A percentile compares a stretch with the other conserved stretches of the same genome.
phyloP scores from a whole-genome alignment of 2,113 vertebrate species.

The Dasyornis broadbenti region DNA sequence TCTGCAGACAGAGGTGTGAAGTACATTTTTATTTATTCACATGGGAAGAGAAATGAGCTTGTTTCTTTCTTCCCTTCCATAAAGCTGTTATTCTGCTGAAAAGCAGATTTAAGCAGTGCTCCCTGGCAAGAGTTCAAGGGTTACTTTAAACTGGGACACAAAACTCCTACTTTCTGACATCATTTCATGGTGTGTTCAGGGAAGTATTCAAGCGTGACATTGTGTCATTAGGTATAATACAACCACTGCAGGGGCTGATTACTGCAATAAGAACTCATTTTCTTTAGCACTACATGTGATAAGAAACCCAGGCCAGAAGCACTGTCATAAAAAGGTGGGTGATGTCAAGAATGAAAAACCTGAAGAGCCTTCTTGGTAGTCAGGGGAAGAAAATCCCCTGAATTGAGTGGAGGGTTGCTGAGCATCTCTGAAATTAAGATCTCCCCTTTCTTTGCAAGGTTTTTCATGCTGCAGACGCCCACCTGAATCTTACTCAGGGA shows the following conservation, averaged over 20 bases:
- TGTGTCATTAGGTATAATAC: constrained; percentile 43
- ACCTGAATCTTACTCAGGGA: not conserved
- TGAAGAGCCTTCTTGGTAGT: not conserved
- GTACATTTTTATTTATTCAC: not conserved
- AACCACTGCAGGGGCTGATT: constrained; percentile 29
- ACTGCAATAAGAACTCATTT: constrained; percentile 49
- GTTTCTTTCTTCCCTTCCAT: not conserved
- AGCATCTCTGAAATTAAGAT: not conserved
- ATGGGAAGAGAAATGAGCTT: not conserved
- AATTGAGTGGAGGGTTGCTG: not conserved
- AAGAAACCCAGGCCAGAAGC: not conserved
- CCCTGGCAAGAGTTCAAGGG: not conserved
- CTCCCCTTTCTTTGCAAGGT: not conserved
- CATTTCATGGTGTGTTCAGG: constrained; percentile 53
- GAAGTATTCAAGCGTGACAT: constrained; percentile 28
- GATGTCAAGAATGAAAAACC: not conserved
- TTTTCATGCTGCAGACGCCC: not conserved
- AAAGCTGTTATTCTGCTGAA: not conserved
- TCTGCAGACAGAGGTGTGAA: not conserved
- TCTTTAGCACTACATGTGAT: not conserved
- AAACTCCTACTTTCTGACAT: constrained; percentile 14
- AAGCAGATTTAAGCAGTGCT: not conserved
- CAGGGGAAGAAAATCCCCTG: not conserved
- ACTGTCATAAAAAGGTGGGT: not conserved
- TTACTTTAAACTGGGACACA: not conserved